Percentiles rank a stretch among this genome's conserved stretches.
phyloP scores from a whole-genome alignment of 2,888 invertebrate genomes.

The Hipparchia sbordonii region DNA sequence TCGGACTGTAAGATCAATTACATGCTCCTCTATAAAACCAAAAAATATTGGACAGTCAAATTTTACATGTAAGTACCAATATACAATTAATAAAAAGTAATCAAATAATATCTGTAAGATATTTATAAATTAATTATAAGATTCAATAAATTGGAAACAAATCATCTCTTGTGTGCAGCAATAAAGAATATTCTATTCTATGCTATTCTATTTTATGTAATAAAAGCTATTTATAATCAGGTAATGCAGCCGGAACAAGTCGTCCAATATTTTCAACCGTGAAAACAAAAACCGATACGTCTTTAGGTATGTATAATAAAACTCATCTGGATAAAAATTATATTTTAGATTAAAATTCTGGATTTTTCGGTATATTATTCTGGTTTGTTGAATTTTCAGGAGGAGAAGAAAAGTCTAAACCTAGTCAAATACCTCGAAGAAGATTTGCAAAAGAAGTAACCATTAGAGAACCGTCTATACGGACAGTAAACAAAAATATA shows the following conservation, averaged over 20 bases:
- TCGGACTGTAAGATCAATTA: conserved; percentile 3
- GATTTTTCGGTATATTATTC: not conserved
- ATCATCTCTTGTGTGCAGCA: too few species aligned
- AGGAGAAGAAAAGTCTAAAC: conserved; percentile 44
- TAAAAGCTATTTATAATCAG: conserved; percentile 17
- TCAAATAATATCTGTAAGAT: not conserved
- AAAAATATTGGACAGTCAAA: conserved; percentile 1
- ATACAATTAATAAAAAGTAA: too few species aligned
- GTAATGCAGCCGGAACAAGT: conserved; percentile 34
- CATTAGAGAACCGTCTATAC: conserved; percentile 33
- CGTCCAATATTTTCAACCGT: conserved; percentile 24
- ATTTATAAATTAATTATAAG: too few species aligned
- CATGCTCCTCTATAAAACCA: not conserved
- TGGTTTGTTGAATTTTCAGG: not conserved
- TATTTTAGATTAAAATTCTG: not conserved
- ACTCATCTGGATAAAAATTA: not conserved
- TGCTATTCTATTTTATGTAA: not conserved
- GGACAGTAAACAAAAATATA: conserved; percentile 19
- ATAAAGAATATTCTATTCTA: too few species aligned
- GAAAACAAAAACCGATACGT: not conserved
- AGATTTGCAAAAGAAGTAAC: conserved; percentile 40
- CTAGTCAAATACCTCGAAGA: conserved; percentile 57
- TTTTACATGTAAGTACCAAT: not conserved
- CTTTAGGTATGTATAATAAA: not conserved
- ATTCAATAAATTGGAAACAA: too few species aligned